These are phyloP conservation scores for Phorcus lineatus DNA, from an alignment of 2,888 invertebrate genomes.

Conservation along the genomic window DNA sequence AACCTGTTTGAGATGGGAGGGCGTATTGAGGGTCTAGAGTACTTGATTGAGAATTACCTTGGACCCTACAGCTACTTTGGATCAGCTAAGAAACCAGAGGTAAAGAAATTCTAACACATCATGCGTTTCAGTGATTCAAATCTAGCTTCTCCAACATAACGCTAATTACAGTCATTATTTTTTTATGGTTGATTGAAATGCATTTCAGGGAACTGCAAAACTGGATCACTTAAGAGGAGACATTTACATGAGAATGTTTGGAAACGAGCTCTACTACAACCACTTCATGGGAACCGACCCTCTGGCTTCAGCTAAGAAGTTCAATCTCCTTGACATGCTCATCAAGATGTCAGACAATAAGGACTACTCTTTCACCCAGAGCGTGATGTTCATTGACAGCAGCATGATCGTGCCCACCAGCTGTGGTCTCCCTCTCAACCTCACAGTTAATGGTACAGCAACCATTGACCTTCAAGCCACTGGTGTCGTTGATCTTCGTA, in stretches of 20 bases:
- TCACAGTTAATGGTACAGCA: slow-evolving; percentile 90
- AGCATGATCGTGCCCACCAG: slow-evolving; percentile 90
- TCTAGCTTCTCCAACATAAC: neutral
- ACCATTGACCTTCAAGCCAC: slow-evolving; percentile 88
- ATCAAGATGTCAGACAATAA: slow-evolving; percentile 81
- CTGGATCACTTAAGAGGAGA: slow-evolving; percentile 73
- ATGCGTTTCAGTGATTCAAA: neutral
- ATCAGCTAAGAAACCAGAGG: slow-evolving; percentile 8
- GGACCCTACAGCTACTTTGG: slow-evolving; percentile 81
- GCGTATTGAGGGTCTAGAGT: slow-evolving; percentile 90
- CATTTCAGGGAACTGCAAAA: slow-evolving; percentile 24
- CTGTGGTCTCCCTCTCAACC: slow-evolving; percentile 88
- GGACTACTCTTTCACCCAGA: slow-evolving; percentile 89
- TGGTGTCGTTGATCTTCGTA: slow-evolving; percentile 85
- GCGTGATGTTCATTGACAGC: slow-evolving; percentile 89
- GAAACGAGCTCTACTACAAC: slow-evolving; percentile 83
- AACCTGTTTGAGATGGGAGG: slow-evolving; percentile 89
- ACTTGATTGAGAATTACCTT: slow-evolving; percentile 87
- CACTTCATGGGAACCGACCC: slow-evolving; percentile 75
- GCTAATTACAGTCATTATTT: too few species aligned
- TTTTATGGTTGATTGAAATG: too few species aligned
- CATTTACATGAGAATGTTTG: slow-evolving; percentile 89
- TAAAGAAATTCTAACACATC: neutral
- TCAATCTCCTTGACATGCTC: slow-evolving; percentile 76
- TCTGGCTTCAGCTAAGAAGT: slow-evolving; percentile 54